Evolutionary conservation across 1,140 invertebrate genomes (phyloP).

Genomic region (Euglossa dilemma): DNA sequence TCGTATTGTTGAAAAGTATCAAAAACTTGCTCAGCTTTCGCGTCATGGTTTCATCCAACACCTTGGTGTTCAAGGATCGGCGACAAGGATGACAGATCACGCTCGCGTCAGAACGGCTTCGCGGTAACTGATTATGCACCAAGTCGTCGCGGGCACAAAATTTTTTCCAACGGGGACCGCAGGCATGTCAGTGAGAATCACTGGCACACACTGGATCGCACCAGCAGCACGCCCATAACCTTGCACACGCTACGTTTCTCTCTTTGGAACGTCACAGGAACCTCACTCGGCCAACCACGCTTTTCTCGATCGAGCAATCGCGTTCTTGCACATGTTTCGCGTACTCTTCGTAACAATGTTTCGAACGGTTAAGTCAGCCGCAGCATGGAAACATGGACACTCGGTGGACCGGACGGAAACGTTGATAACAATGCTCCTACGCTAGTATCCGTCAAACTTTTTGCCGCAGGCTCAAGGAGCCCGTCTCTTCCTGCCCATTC

Average conservation of each 20-base stretch:
- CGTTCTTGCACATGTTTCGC: constrained; percentile 7
- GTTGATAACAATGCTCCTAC: constrained; percentile 19
- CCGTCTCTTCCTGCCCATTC: constrained; percentile 79
- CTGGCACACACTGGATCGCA: constrained; percentile 43
- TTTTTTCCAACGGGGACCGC: constrained; percentile 30
- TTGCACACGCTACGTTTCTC: constrained; percentile 44
- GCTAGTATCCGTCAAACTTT: constrained; percentile 46
- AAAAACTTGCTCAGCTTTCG: constrained; percentile 95
- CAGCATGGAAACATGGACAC: background rate
- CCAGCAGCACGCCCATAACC: constrained; percentile 54
- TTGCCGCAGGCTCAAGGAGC: constrained; percentile 64
- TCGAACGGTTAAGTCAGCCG: background rate
- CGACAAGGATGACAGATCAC: constrained; percentile 13
- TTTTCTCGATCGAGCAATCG: background rate
- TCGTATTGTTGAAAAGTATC: constrained; percentile 96
- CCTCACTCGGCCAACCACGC: constrained; percentile 5
- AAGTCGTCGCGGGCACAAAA: constrained; percentile 22
- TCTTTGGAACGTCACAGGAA: background rate
- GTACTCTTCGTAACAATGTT: background rate
- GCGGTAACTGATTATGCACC: constrained; percentile 52
- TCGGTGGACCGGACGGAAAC: background rate
- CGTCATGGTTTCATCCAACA: constrained; percentile 84
- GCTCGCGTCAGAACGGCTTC: constrained; percentile 60
- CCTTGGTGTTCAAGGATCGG: background rate
- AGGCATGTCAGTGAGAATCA: constrained; percentile 56